Base-by-base conservation (phyloP, 2,797 vertebrate species). In the Tenualosa ilisha region DNA sequence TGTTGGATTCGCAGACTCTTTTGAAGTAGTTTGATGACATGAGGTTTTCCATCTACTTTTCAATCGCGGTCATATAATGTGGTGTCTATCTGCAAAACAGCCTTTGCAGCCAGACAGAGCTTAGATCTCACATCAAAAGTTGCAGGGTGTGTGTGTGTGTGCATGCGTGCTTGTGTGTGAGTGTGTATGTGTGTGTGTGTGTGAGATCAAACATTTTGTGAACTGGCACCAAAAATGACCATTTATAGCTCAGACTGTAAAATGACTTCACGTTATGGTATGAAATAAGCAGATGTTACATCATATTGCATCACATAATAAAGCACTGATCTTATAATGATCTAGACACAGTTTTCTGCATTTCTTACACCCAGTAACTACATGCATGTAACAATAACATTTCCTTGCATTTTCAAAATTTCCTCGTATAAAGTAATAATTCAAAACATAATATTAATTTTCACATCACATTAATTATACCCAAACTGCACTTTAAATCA, bases 71-170 rank as follows among this genome's bases (percentile, higher is more conserved):
- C 43, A 72, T 61, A 89, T 91, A 90, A 89, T 88, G 87, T 89
- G 83, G 90, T 87, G 84, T 90, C 87, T 89, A 84, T 85, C 89
- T 83, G 84, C 89, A 85, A 87, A 89, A 89, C 89, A 82, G 88
- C 87, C 88, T 63, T 82, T 86, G 86, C 81, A 81, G 86, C 84
- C 81, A 89, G 84, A 54, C 85, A 86, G 0, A 68, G 82, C 92
- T 94, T 90, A 93, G 92, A 95, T 94, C 93, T 94, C 82, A 94
- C 94, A 94, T 95, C 93, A 96, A 93, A 94, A 83, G 51, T 92
- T 92, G 90, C 89, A 81, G 65, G 81, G 88, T 84, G 20, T 51
- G 8, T 51, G 50, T 51, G 11, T 51, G 50, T 51, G 50, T 51
- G 50, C 11, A 7, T 51, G 50, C 8, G 50, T 46, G 3, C 46